These are phyloP conservation scores for Ophiothrix spiculata DNA, from an alignment of 35 echinoderm and acorn worm species.

Conservation along the genomic window DNA sequence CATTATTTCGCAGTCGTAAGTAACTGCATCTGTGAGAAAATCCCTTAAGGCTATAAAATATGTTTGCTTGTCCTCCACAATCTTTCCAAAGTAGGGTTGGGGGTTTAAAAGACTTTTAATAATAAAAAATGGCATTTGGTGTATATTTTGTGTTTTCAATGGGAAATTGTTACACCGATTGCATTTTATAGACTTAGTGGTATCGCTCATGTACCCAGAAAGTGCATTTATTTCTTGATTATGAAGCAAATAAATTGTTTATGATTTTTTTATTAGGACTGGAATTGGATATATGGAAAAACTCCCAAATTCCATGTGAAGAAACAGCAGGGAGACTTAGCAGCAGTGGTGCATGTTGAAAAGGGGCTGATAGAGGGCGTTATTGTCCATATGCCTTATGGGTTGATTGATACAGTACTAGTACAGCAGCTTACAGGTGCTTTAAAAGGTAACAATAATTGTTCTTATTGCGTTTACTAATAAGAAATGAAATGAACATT, in stretches of 20 bases:
- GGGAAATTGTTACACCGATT: background rate
- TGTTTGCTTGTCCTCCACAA: too few species aligned
- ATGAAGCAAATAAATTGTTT: background rate
- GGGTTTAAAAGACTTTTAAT: background rate
- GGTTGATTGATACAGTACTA: slow-evolving; percentile 29
- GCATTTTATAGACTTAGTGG: background rate
- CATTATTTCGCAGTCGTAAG: too few species aligned
- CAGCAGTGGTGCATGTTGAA: slow-evolving; percentile 62
- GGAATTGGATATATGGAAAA: slow-evolving; percentile 89
- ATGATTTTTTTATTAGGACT: slow-evolving; percentile 47
- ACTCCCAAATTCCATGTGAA: slow-evolving; percentile 86
- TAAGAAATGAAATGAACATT: too few species aligned
- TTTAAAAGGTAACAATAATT: slow-evolving; percentile 40
- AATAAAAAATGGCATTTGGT: background rate
- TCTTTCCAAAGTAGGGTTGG: background rate
- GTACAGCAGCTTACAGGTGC: slow-evolving; percentile 17
- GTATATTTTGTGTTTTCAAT: background rate
- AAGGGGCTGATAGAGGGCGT: slow-evolving; percentile 53
- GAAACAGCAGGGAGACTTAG: slow-evolving; percentile 28
- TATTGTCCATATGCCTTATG: slow-evolving; percentile 34
- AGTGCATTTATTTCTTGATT: too few species aligned
- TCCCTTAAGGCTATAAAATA: too few species aligned
- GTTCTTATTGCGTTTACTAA: too few species aligned
- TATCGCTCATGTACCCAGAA: too few species aligned
- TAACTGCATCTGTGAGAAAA: too few species aligned